Conservation (phyloP, 2,113 vertebrate species). For the Coregonus clupeaformis region DNA sequence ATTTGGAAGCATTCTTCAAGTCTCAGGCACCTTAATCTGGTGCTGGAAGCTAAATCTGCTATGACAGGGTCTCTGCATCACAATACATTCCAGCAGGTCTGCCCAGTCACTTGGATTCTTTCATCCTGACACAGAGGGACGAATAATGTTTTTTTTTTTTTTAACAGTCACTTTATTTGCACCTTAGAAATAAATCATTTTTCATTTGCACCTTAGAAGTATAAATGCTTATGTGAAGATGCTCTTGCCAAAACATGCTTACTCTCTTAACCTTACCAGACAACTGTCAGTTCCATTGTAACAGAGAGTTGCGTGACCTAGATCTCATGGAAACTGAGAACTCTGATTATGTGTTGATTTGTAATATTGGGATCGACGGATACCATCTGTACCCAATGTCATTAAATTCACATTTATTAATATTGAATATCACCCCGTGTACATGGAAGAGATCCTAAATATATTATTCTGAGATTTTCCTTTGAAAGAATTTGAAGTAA, state of each 20-base stretch:
- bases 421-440: too few relatives aligned
- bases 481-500: too few relatives aligned
- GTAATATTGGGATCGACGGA: too few relatives aligned
- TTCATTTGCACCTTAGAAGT: slow-evolving; percentile 15
- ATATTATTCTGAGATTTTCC: too few relatives aligned
- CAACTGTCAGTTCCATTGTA: slow-evolving; percentile 38
- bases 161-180: background rate
- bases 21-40: slow-evolving; percentile 40
- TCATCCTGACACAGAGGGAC: slow-evolving; percentile 26
- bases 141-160: background rate
- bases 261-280: slow-evolving; percentile 36
- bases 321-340: too few relatives aligned
- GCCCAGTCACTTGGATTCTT: slow-evolving; percentile 38
- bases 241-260: slow-evolving; percentile 59
- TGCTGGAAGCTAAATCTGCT: slow-evolving; percentile 46
- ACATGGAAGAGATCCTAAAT: too few relatives aligned
- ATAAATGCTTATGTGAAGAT: slow-evolving; percentile 30
- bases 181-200: too few relatives aligned
- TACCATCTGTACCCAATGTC: too few relatives aligned
- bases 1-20: slow-evolving; percentile 43
- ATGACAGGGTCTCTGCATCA: slow-evolving; percentile 59
- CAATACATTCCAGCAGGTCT: slow-evolving; percentile 52
- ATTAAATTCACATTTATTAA: too few relatives aligned
- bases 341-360: too few relatives aligned
- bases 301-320: too few relatives aligned